Conservation (phyloP, 23 tunicate species). For the Diplosoma virens region DNA sequence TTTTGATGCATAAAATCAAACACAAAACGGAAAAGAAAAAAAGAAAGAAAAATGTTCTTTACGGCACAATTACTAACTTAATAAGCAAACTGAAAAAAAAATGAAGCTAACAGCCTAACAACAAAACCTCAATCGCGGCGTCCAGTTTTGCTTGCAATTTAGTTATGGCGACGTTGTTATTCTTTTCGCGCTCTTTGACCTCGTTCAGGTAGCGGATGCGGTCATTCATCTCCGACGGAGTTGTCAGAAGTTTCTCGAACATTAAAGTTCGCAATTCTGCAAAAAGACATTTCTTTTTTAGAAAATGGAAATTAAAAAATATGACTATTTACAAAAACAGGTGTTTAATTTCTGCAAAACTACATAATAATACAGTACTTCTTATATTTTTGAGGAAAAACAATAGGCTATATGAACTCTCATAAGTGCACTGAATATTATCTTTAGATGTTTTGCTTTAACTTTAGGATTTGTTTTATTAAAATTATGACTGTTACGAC, state of each 20-base stretch:
- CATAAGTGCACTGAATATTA: no score
- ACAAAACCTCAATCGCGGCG: conserved; percentile 71
- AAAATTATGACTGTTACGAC: no score
- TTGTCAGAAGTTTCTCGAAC: conserved; percentile 72
- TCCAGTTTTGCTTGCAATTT: conserved; percentile 84
- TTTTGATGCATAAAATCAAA: no score
- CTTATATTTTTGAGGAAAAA: no score
- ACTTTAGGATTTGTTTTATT: no score
- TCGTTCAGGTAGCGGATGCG: conserved; percentile 58
- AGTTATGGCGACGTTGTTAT: conserved; percentile 52
- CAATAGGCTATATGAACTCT: no score
- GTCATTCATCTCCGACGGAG: conserved; percentile 81
- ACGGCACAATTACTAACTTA: neutral
- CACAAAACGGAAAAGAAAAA: no score
- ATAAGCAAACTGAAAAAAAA: neutral
- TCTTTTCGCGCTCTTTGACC: conserved; percentile 72
- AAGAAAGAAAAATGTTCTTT: neutral
- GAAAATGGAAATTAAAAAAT: no score
- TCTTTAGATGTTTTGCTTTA: no score
- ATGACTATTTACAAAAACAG: no score
- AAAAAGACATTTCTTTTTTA: neutral
- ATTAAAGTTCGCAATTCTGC: conserved; percentile 73
- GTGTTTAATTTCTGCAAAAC: no score
- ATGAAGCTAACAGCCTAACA: neutral
- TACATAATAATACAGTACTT: no score